These are phyloP conservation scores for Rhingia campestris DNA, from an alignment of 2,888 invertebrate species.

Conservation along the genomic window DNA sequence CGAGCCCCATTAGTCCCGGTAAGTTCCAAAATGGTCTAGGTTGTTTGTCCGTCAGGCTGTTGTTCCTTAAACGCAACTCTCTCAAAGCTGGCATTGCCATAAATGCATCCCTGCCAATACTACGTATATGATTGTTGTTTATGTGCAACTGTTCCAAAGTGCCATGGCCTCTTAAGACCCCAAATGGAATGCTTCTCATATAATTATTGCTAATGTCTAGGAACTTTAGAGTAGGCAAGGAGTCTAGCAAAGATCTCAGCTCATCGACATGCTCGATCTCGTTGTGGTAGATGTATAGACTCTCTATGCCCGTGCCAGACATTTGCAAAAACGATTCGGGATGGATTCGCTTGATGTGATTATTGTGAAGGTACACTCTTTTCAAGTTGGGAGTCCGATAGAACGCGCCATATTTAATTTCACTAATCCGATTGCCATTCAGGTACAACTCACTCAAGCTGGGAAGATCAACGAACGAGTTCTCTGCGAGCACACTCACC, in stretches of 20 bases:
- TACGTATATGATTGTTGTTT: slow-evolving; percentile 89
- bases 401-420: slow-evolving; percentile 91
- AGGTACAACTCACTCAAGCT: slow-evolving; percentile 87
- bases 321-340: slow-evolving; percentile 91
- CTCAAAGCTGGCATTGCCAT: slow-evolving; percentile 92
- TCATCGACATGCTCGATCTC: slow-evolving; percentile 90
- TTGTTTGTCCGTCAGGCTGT: slow-evolving; percentile 89
- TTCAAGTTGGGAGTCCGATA: slow-evolving; percentile 89
- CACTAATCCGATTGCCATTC: slow-evolving; percentile 89
- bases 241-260: slow-evolving; percentile 89
- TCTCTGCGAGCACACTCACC: slow-evolving; percentile 89
- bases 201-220: slow-evolving; percentile 91
- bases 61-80: slow-evolving; percentile 91
- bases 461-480: slow-evolving; percentile 90
- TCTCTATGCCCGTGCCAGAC: slow-evolving; percentile 89
- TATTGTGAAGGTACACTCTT: slow-evolving; percentile 90
- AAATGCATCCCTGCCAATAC: slow-evolving; percentile 91
- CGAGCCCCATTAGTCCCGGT: slow-evolving; percentile 92
- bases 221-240: slow-evolving; percentile 89
- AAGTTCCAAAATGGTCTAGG: slow-evolving; percentile 92
- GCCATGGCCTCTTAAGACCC: slow-evolving; percentile 90
- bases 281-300: slow-evolving; percentile 89
- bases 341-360: slow-evolving; percentile 89
- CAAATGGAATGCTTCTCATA: slow-evolving; percentile 90
- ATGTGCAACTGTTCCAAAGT: slow-evolving; percentile 91